Conservation (phyloP, 2,888 invertebrate species). For the Clitarchus hookeri region DNA sequence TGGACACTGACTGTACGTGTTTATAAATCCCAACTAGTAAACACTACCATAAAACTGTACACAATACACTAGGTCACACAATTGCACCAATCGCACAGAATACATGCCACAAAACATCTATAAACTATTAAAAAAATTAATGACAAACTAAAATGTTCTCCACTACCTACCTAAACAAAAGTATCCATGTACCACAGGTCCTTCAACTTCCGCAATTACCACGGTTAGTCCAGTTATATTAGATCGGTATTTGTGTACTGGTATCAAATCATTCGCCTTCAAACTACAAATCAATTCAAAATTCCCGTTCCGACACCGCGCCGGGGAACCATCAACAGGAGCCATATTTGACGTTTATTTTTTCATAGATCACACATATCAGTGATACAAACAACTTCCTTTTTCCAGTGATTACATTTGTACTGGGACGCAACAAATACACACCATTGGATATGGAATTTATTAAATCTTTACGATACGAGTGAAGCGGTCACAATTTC, state of each 20-base stretch:
- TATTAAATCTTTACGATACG: no score
- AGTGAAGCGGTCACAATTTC: no score
- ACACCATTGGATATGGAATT: no score
- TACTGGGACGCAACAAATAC: no score
- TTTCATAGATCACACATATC: no score
- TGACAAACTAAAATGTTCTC: background rate
- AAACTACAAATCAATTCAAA: constrained; percentile 65
- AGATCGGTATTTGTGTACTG: constrained; percentile 80
- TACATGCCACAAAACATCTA: background rate
- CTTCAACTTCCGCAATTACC: constrained; percentile 83
- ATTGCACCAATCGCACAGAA: no score
- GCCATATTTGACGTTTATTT: constrained; percentile 47
- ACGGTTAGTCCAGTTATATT: constrained; percentile 79
- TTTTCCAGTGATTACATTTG: no score
- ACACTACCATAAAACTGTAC: no score
- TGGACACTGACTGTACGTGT: no score
- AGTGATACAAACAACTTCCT: no score
- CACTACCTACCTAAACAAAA: constrained; percentile 76
- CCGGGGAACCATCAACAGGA: constrained; percentile 52
- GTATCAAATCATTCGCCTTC: constrained; percentile 72
- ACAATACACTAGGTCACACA: no score
- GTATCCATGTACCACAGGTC: constrained; percentile 88
- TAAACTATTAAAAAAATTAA: constrained; percentile 15
- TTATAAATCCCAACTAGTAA: no score
- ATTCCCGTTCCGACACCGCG: constrained; percentile 50